These are phyloP conservation scores for Zosterops japonicus DNA, from an alignment of 2,113 vertebrate species.

Conservation along the genomic window DNA sequence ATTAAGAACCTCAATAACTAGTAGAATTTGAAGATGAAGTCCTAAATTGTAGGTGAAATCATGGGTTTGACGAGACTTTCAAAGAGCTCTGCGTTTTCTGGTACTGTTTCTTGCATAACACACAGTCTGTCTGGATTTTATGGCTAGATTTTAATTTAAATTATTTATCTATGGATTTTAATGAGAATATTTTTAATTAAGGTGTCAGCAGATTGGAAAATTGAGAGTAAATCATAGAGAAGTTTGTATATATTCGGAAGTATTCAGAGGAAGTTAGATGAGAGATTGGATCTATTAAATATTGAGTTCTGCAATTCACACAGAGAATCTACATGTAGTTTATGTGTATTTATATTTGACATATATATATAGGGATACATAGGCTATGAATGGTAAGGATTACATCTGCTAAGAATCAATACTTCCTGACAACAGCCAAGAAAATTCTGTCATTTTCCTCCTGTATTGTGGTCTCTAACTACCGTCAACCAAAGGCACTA, in stretches of 20 bases:
- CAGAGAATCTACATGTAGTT: not conserved
- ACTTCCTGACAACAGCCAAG: not conserved
- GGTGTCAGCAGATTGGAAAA: not conserved
- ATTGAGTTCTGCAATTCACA: not conserved
- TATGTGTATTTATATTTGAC: not conserved
- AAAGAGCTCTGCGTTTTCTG: not conserved
- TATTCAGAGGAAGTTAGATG: not conserved
- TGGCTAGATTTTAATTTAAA: not conserved
- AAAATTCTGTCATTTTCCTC: not conserved
- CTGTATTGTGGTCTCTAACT: not conserved
- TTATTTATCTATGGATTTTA: not conserved
- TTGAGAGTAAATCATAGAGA: not conserved
- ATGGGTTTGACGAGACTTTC: not conserved
- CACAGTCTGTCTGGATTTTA: not conserved
- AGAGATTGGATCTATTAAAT: not conserved
- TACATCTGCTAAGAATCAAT: not conserved
- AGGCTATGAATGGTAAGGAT: not conserved
- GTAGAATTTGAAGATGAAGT: not conserved
- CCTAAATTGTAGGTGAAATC: not conserved
- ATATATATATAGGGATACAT: not conserved
- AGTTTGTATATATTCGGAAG: not conserved
- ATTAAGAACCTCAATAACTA: not conserved
- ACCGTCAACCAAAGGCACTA: not conserved
- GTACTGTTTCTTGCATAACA: not conserved
- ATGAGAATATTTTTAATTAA: not conserved